Evolutionary conservation across 1,140 invertebrate species (phyloP).

Genomic region (Oncopodura yosiiana): DNA sequence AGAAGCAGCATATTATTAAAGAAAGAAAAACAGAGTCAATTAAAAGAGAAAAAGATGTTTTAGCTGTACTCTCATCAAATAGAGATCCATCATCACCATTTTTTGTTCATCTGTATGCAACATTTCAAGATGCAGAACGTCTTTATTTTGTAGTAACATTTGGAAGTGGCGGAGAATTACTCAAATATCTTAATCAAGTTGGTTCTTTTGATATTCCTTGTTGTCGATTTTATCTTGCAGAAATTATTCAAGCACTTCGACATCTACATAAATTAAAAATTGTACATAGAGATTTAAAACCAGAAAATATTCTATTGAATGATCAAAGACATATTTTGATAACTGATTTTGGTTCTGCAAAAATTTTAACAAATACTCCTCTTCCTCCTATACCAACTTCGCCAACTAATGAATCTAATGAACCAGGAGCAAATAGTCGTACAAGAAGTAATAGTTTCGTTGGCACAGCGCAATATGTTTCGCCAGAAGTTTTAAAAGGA

Average conservation of each 20-base stretch:
- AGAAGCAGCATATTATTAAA: constrained; percentile 80
- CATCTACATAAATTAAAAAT: constrained; percentile 82
- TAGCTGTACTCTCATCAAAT: constrained; percentile 61
- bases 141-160: constrained; percentile 95
- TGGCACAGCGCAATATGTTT: constrained; percentile 98
- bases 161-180: constrained; percentile 86
- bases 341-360: constrained; percentile 95
- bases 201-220: constrained; percentile 81
- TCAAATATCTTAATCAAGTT: constrained; percentile 82
- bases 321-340: constrained; percentile 94
- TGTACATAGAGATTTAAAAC: constrained; percentile 83
- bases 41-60: constrained; percentile 80
- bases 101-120: constrained; percentile 88
- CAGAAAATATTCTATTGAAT: constrained; percentile 79
- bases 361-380: constrained; percentile 54
- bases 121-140: constrained; percentile 87
- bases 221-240: constrained; percentile 85
- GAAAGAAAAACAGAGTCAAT: constrained; percentile 91
- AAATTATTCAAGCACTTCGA: constrained; percentile 83
- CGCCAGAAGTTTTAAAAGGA: constrained; percentile 83
- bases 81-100: constrained; percentile 52
- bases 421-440: neutral
- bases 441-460: constrained; percentile 77
- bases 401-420: neutral
- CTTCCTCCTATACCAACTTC: neutral